Evolutionary conservation across 1,140 invertebrate genomes (phyloP).

Genomic region (Penaeus japonicus): DNA sequence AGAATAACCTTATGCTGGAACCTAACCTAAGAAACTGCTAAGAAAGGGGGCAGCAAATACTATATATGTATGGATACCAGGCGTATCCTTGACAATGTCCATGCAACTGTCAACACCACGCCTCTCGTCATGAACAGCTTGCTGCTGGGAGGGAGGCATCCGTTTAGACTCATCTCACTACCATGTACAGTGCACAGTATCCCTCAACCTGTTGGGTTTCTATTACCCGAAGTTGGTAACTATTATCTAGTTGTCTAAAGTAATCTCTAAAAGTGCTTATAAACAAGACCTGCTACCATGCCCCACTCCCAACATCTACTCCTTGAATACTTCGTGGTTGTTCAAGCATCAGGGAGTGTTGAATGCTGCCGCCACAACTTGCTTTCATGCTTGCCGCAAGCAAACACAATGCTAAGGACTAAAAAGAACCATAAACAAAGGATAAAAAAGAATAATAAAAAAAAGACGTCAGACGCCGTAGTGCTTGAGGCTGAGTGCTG

Average conservation of each 20-base stretch:
- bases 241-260: neutral
- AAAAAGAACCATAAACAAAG: neutral
- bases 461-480: conserved; percentile 28
- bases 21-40: neutral
- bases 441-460: neutral
- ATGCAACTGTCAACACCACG: conserved; percentile 26
- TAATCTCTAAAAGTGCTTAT: neutral
- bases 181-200: no score
- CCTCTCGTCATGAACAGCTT: neutral
- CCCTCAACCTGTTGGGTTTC: no score
- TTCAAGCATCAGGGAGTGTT: conserved; percentile 25
- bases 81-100: neutral
- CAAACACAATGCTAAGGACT: conserved; percentile 39
- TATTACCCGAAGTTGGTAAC: neutral
- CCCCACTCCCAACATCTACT: conserved; percentile 33
- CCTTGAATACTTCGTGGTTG: conserved; percentile 20
- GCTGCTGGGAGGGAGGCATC: conserved; percentile 30
- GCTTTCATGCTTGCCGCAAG: conserved; percentile 40
- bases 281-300: neutral
- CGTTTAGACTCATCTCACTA: no score
- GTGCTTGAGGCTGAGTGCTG: conserved; percentile 41
- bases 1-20: neutral
- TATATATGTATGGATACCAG: no score
- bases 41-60: no score
- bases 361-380: conserved; percentile 20